phyloP scores from a whole-genome alignment of 1,140 invertebrate genomes.

The Calosoma granatense region DNA sequence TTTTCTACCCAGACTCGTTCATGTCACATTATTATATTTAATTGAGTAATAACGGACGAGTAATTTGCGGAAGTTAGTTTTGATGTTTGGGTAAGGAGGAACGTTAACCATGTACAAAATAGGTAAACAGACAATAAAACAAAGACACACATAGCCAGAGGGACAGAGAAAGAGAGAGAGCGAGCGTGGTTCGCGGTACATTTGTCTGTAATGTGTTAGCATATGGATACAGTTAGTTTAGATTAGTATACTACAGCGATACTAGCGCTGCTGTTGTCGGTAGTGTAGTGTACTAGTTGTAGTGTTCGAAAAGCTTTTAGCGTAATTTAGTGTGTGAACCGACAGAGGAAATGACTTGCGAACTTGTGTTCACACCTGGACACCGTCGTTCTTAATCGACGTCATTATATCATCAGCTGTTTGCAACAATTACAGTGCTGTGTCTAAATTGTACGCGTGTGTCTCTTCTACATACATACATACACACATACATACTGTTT shows the following conservation, averaged over 20 bases:
- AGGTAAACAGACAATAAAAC: too few species aligned
- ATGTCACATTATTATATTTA: neutral
- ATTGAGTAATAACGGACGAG: neutral
- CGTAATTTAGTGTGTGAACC: conserved; percentile 11
- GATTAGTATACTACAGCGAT: neutral
- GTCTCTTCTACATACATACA: too few species aligned
- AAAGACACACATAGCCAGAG: too few species aligned
- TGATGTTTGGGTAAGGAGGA: too few species aligned
- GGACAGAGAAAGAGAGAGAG: too few species aligned
- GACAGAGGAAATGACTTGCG: conserved; percentile 20
- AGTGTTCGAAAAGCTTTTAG: conserved; percentile 13
- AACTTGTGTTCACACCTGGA: conserved; percentile 8
- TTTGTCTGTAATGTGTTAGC: neutral
- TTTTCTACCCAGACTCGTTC: neutral
- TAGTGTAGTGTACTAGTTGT: too few species aligned
- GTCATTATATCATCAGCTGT: neutral
- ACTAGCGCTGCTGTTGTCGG: neutral
- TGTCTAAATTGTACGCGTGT: too few species aligned
- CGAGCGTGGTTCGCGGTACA: neutral
- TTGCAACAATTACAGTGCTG: neutral
- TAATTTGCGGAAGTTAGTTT: neutral
- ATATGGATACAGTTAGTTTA: neutral
- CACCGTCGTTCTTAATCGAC: conserved; percentile 4
- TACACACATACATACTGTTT: neutral
- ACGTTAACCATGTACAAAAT: too few species aligned